These are phyloP conservation scores for Drosophila vallismaia DNA, from an alignment of 2,888 invertebrate species.

Conservation along the genomic window DNA sequence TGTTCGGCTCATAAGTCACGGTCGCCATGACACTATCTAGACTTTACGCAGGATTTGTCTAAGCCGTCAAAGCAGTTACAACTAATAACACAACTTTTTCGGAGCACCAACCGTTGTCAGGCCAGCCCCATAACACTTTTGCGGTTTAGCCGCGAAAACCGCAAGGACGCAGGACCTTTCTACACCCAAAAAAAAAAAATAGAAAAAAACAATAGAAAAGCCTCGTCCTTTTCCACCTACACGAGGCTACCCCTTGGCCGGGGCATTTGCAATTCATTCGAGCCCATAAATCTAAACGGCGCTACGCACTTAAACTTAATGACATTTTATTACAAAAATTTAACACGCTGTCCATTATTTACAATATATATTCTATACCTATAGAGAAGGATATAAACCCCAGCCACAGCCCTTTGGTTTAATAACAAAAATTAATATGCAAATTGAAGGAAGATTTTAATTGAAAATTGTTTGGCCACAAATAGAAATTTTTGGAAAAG, in stretches of 20 bases:
- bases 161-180: conserved; percentile 3
- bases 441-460: conserved; percentile 56
- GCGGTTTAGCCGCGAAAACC: conserved; percentile 16
- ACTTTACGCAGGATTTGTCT: conserved; percentile 40
- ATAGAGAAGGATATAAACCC: background rate
- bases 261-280: conserved; percentile 31
- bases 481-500: conserved; percentile 9
- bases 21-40: conserved; percentile 12
- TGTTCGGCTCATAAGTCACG: conserved; percentile 30
- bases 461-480: conserved; percentile 28
- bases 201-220: background rate
- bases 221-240: conserved; percentile 1
- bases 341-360: conserved; percentile 24
- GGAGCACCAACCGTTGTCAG: conserved; percentile 24
- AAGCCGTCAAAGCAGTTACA: conserved; percentile 50
- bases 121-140: conserved; percentile 20
- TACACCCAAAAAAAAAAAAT: background rate
- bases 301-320: conserved; percentile 58
- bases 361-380: conserved; percentile 1
- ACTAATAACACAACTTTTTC: conserved; percentile 66
- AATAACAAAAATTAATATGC: conserved; percentile 65
- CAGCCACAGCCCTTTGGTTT: conserved; percentile 21
- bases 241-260: background rate
- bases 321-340: conserved; percentile 67
- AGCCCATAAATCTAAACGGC: conserved; percentile 60